phyloP scores from a whole-genome alignment of 2,797 vertebrate species.

The Falco cherrug region DNA sequence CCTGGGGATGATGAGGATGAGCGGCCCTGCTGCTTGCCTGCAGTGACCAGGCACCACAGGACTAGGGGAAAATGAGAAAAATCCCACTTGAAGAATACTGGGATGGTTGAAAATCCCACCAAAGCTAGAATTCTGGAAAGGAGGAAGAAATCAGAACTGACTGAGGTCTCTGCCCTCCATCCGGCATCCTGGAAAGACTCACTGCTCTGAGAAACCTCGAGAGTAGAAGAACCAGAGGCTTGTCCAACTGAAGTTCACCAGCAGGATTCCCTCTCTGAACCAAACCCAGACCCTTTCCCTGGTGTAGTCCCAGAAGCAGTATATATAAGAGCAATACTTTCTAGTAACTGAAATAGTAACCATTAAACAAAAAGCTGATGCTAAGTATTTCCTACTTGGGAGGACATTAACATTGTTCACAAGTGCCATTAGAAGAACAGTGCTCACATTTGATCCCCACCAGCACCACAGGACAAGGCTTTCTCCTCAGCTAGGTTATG shows the following conservation, averaged over 20 bases:
- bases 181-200: not conserved
- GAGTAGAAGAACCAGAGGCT: not conserved
- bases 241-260: not conserved
- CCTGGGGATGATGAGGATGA: no score
- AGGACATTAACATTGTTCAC: not conserved
- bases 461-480: not conserved
- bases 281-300: not conserved
- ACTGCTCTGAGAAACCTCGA: not conserved
- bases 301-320: not conserved
- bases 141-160: not conserved
- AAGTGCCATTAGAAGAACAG: not conserved
- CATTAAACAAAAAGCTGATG: not conserved
- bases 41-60: not conserved
- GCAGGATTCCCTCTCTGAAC: not conserved
- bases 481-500: not conserved
- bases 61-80: not conserved
- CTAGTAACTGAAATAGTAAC: not conserved
- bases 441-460: not conserved
- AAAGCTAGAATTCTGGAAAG: not conserved
- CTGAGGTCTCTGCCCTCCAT: not conserved
- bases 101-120: not conserved
- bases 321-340: not conserved
- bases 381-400: not conserved
- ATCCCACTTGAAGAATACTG: fast-evolving
- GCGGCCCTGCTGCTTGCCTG: not conserved